Percentiles rank a stretch among this genome's conserved stretches.
These are phyloP conservation scores for Andrena bucephala DNA, from an alignment of 2,888 invertebrate species.

Conservation along the genomic window DNA sequence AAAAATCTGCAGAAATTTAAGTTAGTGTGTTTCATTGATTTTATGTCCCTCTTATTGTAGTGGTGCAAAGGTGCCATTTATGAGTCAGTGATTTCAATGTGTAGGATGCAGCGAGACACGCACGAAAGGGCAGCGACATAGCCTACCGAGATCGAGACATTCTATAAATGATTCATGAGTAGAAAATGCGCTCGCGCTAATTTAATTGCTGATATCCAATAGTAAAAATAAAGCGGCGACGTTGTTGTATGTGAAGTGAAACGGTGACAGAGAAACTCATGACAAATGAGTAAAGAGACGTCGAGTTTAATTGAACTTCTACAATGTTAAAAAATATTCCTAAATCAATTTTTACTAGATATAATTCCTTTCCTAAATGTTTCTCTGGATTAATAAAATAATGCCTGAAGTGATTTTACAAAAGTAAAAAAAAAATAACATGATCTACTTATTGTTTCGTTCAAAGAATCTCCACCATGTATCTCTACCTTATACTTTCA, in stretches of 20 bases:
- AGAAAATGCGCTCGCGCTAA: slow-evolving; percentile 60
- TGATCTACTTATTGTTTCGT: too few relatives aligned
- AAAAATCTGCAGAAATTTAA: background rate
- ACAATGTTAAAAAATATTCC: background rate
- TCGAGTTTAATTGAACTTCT: background rate
- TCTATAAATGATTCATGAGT: slow-evolving; percentile 75
- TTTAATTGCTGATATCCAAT: slow-evolving; percentile 53
- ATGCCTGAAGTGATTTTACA: too few relatives aligned
- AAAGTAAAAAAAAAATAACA: background rate
- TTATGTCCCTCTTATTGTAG: background rate
- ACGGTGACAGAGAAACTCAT: background rate
- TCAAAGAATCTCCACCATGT: background rate
- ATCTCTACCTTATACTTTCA: background rate
- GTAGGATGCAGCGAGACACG: slow-evolving; percentile 56
- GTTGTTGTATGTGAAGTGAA: background rate
- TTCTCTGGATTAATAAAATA: background rate
- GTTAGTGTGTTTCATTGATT: slow-evolving; percentile 15
- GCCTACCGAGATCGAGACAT: slow-evolving; percentile 65
- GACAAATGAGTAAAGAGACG: background rate
- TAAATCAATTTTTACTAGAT: background rate
- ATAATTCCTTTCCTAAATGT: too few relatives aligned
- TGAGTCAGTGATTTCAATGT: slow-evolving; percentile 52
- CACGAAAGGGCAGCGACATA: slow-evolving; percentile 49
- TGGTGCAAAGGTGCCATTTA: slow-evolving; percentile 46
- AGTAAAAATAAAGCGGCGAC: slow-evolving; percentile 20